A percentile compares a stretch with the other conserved stretches of the same genome.
These are phyloP conservation scores for Ericerus pela DNA, from an alignment of 1,140 invertebrate species.

Conservation along the genomic window DNA sequence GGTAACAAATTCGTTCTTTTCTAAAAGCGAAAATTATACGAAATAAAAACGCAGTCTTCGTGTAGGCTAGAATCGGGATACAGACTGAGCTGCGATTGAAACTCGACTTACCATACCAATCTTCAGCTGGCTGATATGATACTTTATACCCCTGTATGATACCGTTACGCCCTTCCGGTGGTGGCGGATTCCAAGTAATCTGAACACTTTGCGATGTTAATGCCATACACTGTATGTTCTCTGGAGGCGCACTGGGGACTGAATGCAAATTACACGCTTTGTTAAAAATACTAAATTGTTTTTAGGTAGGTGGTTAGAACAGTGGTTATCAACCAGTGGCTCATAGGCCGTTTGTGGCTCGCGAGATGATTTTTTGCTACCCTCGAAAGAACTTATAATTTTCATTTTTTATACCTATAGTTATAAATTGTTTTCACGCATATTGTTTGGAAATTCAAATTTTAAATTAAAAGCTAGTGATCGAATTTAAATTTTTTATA, in stretches of 20 bases:
- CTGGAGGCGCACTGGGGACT: conserved; percentile 58
- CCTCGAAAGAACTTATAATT: neutral
- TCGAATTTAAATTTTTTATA: too few species aligned
- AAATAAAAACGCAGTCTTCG: conserved; percentile 5
- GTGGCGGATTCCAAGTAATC: conserved; percentile 71
- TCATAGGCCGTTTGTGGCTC: too few species aligned
- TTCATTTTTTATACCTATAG: neutral
- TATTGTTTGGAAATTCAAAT: too few species aligned
- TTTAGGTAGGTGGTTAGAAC: neutral
- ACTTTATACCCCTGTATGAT: conserved; percentile 70
- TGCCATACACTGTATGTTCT: conserved; percentile 53
- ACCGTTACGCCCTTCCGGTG: conserved; percentile 56
- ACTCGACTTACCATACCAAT: conserved; percentile 31
- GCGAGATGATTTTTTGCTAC: too few species aligned
- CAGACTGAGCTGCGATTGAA: neutral
- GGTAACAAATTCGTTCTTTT: conserved; percentile 32
- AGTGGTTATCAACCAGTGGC: too few species aligned
- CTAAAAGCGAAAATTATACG: conserved; percentile 16
- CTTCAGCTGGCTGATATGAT: conserved; percentile 47
- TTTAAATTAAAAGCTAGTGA: too few species aligned
- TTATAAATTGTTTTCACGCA: too few species aligned
- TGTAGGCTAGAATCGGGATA: neutral
- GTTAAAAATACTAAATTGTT: neutral
- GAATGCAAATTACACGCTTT: conserved; percentile 25
- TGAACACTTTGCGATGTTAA: conserved; percentile 58